These are phyloP conservation scores for Onychomys leucogaster DNA, from an alignment of 2,797 vertebrate species.

Conservation along the genomic window DNA sequence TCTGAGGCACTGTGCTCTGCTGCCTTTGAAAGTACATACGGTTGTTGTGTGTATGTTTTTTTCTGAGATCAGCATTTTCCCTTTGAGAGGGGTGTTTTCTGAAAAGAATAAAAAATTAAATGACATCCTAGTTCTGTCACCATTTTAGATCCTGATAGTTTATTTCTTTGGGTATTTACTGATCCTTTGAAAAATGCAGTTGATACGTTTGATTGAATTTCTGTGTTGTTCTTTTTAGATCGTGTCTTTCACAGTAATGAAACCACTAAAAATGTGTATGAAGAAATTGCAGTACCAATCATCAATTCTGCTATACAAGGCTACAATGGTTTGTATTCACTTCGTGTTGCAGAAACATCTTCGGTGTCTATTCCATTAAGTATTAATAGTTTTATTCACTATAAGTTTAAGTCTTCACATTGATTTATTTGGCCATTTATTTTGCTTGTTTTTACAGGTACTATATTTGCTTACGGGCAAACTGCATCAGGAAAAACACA, in stretches of 20 bases:
- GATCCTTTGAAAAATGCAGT: constrained; percentile 27
- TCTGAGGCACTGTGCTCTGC: not conserved
- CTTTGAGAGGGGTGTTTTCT: not conserved
- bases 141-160: not conserved
- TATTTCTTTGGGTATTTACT: constrained; percentile 30
- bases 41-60: not conserved
- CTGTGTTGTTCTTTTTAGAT: constrained; percentile 88
- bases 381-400: not conserved
- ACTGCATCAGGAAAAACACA: constrained; percentile 98
- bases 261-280: constrained; percentile 93
- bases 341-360: not conserved
- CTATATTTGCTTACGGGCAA: constrained; percentile 98
- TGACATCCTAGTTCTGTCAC: constrained; percentile 36
- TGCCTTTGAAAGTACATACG: not conserved
- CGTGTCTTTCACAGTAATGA: constrained; percentile 93
- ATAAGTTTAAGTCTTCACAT: not conserved
- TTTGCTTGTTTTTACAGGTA: constrained; percentile 89
- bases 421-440: not conserved
- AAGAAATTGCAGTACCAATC: constrained; percentile 94
- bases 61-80: not conserved
- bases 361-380: not conserved
- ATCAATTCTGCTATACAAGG: constrained; percentile 94
- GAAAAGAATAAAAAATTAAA: constrained; percentile 8
- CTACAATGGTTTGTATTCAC: constrained; percentile 93
- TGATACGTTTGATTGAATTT: constrained; percentile 28